These are phyloP conservation scores for Oreochromis mossambicus DNA, from an alignment of 2,797 vertebrate genomes.

Conservation along the genomic window DNA sequence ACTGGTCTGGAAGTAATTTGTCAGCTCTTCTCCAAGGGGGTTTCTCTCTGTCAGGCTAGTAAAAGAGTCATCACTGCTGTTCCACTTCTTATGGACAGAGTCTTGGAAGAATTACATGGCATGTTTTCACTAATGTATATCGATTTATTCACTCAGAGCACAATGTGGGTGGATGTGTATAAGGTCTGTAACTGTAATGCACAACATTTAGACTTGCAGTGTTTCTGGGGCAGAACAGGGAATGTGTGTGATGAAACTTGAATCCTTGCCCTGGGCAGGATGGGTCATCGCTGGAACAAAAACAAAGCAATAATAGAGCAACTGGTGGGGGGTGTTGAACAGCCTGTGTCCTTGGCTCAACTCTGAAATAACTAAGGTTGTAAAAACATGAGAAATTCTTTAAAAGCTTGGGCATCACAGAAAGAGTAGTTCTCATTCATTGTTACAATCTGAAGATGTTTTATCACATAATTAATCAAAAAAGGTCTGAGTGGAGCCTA, in stretches of 20 bases:
- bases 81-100: neutral
- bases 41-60: constrained; percentile 9
- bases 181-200: neutral
- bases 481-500: neutral
- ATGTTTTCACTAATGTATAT: neutral
- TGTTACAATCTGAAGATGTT: neutral
- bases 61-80: neutral
- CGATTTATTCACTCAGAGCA: neutral
- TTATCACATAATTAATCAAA: neutral
- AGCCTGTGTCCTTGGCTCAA: neutral
- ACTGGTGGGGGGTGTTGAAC: rapidly evolving
- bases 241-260: neutral
- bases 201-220: neutral
- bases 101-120: neutral
- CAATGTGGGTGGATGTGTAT: neutral
- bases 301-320: neutral
- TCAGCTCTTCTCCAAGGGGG: neutral
- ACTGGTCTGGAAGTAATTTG: constrained; percentile 54
- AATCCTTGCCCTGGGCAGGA: neutral
- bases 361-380: neutral
- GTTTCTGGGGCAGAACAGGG: neutral
- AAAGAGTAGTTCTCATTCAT: rapidly evolving
- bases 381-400: neutral
- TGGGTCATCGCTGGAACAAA: neutral
- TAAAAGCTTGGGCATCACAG: neutral